Conservation (phyloP, 2,797 vertebrate species). For the Calcarius lapponicus region DNA sequence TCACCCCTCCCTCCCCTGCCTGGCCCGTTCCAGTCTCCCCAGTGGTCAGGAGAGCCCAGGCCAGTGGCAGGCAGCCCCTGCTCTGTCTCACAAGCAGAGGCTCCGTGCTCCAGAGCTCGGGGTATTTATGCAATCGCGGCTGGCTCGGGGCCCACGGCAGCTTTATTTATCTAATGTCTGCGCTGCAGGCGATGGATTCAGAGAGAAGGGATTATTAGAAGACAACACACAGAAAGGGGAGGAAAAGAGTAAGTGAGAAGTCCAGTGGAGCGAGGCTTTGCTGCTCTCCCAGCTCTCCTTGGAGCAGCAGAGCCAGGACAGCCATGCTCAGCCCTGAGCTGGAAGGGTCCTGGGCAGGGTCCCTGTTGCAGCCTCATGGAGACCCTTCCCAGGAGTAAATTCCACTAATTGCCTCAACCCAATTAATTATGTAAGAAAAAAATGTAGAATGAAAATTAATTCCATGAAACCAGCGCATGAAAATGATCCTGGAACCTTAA, state of each 20-base stretch:
- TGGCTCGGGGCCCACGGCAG: slow-evolving; percentile 36
- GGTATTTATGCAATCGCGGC: slow-evolving; percentile 45
- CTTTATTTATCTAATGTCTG: slow-evolving; percentile 71
- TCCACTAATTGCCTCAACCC: not conserved
- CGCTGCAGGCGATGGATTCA: slow-evolving; percentile 59
- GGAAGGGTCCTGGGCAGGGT: not conserved
- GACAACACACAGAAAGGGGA: slow-evolving; percentile 33
- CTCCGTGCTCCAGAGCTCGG: slow-evolving; percentile 29
- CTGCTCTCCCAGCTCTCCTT: not conserved
- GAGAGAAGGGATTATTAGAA: slow-evolving; percentile 60
- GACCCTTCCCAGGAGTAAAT: not conserved
- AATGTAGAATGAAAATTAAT: not conserved
- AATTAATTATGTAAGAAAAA: slow-evolving; percentile 22
- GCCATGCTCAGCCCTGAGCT: fast-evolving
- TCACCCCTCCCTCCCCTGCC: not conserved
- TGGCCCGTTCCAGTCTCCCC: not conserved
- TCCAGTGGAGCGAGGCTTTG: not conserved
- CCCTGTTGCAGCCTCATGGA: fast-evolving
- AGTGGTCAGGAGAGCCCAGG: not conserved
- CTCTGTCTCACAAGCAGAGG: not conserved
- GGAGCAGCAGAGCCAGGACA: fast-evolving
- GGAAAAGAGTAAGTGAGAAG: slow-evolving; percentile 7
- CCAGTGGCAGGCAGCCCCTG: not conserved
- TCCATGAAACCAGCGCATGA: not conserved
- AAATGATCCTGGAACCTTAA: slow-evolving; percentile 22